Base-by-base conservation (phyloP, 2,113 vertebrate species). In the Coptodon bakossiorum region DNA sequence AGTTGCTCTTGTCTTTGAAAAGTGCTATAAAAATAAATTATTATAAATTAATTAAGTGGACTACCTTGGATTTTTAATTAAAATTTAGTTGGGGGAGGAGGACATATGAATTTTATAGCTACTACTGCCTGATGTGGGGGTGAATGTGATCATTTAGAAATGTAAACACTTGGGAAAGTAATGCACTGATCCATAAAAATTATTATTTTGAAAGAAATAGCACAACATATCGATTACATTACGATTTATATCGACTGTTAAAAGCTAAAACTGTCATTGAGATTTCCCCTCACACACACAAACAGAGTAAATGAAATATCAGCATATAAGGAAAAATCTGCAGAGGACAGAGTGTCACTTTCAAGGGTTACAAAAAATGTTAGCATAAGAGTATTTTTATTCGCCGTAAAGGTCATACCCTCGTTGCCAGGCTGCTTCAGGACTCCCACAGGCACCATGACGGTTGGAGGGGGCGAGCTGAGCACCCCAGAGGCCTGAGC, bases 371-470 rank as follows among this genome's bases (percentile, higher is more conserved):
- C 61, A 66, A 83, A 86, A 48, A 31, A 61, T 27, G 2, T 22
- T 22, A 48, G 68, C 27, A 50, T 27, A 9, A 22, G 66, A 80
- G 61, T 29, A 45, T 84, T 90, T 87, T 79, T 63, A 48, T 88
- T 79, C 22, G 10, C 10, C 5, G 3, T 84, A 54, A 86, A 91
- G 87, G 48, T 83, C 52, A 61, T 94, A 96, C 98, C 98, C 96
- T 99, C 99, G 86, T 97, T 95, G 95, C 98, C 97, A 79, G 98
- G 96, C 91, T 98, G 98, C 94, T 99, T 99, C 88, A 99, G 96
- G 94, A 99, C 98, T 92, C 98, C 98, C 94, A 99, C 99, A 17
- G 98, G 99, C 87, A 99, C 99, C 99, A 99, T 99, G 94, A 99
- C 99, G 36, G 99, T 99, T 95, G 98, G 98, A 93, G 99, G 99